Evolutionary conservation across 2,888 invertebrate species (phyloP), one percentile per base, ranked within the genome.

Genomic region (Galeopsomyia nigrocyanea): DNA sequence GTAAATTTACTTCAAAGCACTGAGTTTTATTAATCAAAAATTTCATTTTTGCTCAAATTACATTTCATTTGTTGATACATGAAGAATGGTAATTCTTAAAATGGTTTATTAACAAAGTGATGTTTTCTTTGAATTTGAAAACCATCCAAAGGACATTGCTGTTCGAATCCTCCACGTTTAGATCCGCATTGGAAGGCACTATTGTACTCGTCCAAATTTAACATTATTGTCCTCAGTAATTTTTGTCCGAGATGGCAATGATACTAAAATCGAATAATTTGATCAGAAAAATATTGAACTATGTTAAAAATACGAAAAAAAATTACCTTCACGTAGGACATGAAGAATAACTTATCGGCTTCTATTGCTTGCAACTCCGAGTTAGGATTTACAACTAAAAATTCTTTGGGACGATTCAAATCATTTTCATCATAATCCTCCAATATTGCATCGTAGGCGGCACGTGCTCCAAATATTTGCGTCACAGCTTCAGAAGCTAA

Each of bases 221-320:
- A 17, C 31, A 58, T 17, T 10, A 64, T 17, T n/a, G 51, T 19
- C 0, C 21, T 17, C 0, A 66, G n/a, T 14, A 57, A 16, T 31
- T 47, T 46, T 56, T 47, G 19, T 3, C 65, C 47, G 10, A 47
- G 22, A 46, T 65, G 14, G 17, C 65, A 65, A 13, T 65, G 65
- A 26, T 47, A 56, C 65, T 65, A 56, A 65, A 65, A 50, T 39
- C n/a, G n/a, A n/a, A n/a, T n/a, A n/a, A n/a, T n/a, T n/a, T n/a
- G n/a, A n/a, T n/a, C n/a, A n/a, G n/a, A n/a, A n/a, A n/a, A n/a
- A n/a, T n/a, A n/a, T n/a, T n/a, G n/a, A n/a, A n/a, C n/a, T n/a
- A n/a, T n/a, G n/a, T n/a, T n/a, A n/a, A n/a, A n/a, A n/a, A n/a
- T n/a, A n/a, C n/a, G n/a, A n/a, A n/a, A n/a, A n/a, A n/a, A n/a